These are phyloP conservation scores for Microctenopoma lineatum DNA, from an alignment of 2,797 vertebrate species.

Conservation along the genomic window DNA sequence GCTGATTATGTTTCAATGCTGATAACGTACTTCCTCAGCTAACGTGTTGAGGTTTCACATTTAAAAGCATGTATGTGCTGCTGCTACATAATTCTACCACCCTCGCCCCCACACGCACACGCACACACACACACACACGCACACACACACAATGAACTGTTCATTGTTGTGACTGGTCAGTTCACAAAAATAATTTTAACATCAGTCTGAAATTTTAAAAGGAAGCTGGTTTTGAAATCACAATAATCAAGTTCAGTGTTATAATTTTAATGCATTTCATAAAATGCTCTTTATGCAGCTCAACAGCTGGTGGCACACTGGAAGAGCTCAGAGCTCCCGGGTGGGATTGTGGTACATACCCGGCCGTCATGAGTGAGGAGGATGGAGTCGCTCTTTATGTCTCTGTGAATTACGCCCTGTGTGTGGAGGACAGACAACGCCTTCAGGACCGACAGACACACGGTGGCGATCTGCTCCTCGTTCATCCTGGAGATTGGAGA, in stretches of 20 bases:
- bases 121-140: no score
- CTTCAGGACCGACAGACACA: conserved; percentile 93
- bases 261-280: not conserved
- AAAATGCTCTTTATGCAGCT: not conserved
- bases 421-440: conserved; percentile 91
- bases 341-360: conserved; percentile 71
- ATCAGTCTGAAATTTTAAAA: not conserved
- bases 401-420: conserved; percentile 95
- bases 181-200: not conserved
- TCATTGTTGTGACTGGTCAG: not conserved
- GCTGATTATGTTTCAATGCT: not conserved
- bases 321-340: no score
- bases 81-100: not conserved
- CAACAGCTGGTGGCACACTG: no score
- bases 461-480: conserved; percentile 95
- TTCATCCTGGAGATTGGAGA: conserved; percentile 86
- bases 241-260: not conserved
- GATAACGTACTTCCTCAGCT: not conserved
- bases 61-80: not conserved
- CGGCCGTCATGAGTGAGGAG: conserved; percentile 94
- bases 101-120: no score
- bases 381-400: conserved; percentile 98
- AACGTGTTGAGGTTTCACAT: conserved; percentile 5
- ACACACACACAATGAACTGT: not conserved
- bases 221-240: not conserved